Conservation (phyloP, 1,140 invertebrate genomes). For the Anastatus disparis region DNA sequence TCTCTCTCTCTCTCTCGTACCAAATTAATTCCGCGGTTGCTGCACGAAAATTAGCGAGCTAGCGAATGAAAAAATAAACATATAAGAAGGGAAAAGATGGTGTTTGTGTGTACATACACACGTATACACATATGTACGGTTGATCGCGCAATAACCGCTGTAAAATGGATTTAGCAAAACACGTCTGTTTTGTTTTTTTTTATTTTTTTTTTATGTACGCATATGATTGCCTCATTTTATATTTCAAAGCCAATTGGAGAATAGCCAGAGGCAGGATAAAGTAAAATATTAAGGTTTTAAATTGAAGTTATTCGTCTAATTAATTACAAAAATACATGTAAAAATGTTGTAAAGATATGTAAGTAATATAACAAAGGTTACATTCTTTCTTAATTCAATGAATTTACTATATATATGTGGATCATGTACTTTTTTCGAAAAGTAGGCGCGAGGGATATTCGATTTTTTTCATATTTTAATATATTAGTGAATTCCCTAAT, state of each 20-base stretch:
- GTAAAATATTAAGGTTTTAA: neutral
- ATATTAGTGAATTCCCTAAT: no score
- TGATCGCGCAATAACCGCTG: constrained; percentile 22
- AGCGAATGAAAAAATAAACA: constrained; percentile 5
- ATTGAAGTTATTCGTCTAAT: constrained; percentile 11
- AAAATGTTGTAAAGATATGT: no score
- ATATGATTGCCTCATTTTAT: neutral
- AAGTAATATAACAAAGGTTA: no score
- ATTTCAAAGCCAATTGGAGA: neutral
- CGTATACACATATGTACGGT: neutral
- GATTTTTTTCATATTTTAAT: no score
- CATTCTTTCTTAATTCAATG: no score
- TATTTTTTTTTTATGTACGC: neutral
- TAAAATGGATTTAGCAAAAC: constrained; percentile 20
- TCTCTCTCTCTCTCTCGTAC: constrained; percentile 28
- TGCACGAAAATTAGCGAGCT: constrained; percentile 12
- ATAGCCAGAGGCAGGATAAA: neutral
- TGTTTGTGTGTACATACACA: no score
- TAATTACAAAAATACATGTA: neutral
- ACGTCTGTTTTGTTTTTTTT: neutral
- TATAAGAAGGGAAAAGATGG: no score
- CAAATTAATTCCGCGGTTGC: constrained; percentile 34
- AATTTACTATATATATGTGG: no score
- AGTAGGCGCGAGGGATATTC: no score
- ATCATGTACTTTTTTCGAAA: no score